These are phyloP conservation scores for Lissocephala sabroskyi DNA, from an alignment of 2,888 invertebrate genomes.

Conservation along the genomic window DNA sequence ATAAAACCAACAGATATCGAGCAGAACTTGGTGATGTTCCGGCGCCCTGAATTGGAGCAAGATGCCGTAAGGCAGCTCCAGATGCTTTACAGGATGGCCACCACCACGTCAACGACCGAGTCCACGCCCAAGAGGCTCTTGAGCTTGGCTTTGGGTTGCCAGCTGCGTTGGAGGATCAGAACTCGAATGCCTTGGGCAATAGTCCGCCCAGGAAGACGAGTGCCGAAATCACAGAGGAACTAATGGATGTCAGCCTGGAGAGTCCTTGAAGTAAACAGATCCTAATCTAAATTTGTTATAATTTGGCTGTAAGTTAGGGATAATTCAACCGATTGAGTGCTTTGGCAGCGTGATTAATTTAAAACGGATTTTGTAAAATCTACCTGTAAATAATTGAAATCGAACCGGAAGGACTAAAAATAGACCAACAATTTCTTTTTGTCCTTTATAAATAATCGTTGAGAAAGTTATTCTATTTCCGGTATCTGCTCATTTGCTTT, in stretches of 20 bases:
- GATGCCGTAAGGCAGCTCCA: conserved; percentile 69
- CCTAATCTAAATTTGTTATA: too few species aligned
- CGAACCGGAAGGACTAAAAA: too few species aligned
- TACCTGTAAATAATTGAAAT: too few species aligned
- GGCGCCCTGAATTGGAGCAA: conserved; percentile 72
- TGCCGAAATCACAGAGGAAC: conserved; percentile 75
- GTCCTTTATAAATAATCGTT: too few species aligned
- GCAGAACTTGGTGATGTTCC: conserved; percentile 68
- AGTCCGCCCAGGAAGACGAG: conserved; percentile 65
- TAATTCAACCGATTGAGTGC: too few species aligned
- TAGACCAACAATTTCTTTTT: too few species aligned
- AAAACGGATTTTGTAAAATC: too few species aligned
- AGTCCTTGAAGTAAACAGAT: too few species aligned
- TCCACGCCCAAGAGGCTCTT: conserved; percentile 10
- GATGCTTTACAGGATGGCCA: conserved; percentile 68
- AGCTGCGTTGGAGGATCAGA: conserved; percentile 33
- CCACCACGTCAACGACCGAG: conserved; percentile 24
- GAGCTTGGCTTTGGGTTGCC: conserved; percentile 36
- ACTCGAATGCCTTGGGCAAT: conserved; percentile 19
- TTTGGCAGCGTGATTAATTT: too few species aligned
- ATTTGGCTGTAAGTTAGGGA: too few species aligned
- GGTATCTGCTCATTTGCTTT: too few species aligned
- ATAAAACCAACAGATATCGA: conserved; percentile 10
- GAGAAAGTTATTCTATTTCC: too few species aligned
- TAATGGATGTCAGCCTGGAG: conserved; percentile 76